These are phyloP conservation scores for Acanthurus tractus DNA, from an alignment of 2,797 vertebrate genomes.

Conservation along the genomic window DNA sequence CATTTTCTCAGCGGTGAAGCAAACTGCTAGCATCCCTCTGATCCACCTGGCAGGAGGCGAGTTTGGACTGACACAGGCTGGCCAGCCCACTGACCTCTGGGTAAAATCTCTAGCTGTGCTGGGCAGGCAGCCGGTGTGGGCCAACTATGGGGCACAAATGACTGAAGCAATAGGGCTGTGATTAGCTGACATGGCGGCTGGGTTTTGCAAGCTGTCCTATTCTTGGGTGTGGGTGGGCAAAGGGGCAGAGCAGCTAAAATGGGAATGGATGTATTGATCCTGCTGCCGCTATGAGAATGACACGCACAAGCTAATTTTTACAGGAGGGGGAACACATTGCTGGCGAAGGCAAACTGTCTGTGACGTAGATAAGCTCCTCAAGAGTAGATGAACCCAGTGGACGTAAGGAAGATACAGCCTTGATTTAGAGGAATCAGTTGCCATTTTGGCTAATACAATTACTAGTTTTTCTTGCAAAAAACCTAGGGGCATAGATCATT, in stretches of 20 bases:
- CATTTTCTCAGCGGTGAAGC: conserved; percentile 75
- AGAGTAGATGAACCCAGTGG: conserved; percentile 23
- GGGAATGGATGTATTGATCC: conserved; percentile 87
- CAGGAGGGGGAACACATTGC: conserved; percentile 80
- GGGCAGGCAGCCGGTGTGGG: conserved; percentile 65
- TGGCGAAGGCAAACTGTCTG: conserved; percentile 74
- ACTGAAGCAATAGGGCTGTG: conserved; percentile 79
- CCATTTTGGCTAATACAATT: not conserved
- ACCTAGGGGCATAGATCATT: not conserved
- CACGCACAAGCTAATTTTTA: conserved; percentile 85
- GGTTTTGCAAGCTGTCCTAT: conserved; percentile 88
- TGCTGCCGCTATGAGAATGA: conserved; percentile 80
- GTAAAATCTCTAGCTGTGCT: conserved; percentile 75
- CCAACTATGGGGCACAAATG: conserved; percentile 72
- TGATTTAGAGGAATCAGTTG: conserved; percentile 20
- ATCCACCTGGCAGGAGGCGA: conserved; percentile 78
- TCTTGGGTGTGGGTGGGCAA: conserved; percentile 76
- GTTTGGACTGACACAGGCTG: conserved; percentile 71
- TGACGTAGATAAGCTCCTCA: conserved; percentile 80
- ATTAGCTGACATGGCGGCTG: conserved; percentile 85
- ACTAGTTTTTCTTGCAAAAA: not conserved
- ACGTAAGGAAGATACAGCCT: conserved; percentile 1
- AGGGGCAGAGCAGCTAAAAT: conserved; percentile 80
- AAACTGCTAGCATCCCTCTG: conserved; percentile 75
- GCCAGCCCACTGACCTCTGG: conserved; percentile 81